These are phyloP conservation scores for Hoplias malabaricus DNA, from an alignment of 2,113 vertebrate genomes.

Conservation along the genomic window DNA sequence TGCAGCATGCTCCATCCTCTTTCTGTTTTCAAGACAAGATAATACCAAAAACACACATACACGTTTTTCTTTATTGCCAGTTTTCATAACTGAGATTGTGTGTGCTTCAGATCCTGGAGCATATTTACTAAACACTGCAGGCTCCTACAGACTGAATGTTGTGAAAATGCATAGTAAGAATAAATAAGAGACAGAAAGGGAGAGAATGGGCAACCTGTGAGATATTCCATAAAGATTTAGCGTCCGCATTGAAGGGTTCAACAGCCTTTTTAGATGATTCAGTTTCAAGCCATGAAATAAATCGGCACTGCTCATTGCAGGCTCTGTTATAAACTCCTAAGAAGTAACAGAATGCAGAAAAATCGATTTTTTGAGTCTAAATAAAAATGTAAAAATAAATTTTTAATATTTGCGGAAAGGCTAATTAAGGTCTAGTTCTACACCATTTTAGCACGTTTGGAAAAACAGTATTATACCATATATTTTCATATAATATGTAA, in stretches of 20 bases:
- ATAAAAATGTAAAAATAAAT: no score
- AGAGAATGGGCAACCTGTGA: conserved; percentile 7
- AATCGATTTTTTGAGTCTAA: neutral
- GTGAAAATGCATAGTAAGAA: no score
- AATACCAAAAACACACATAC: neutral
- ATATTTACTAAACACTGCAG: no score
- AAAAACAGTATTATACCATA: neutral
- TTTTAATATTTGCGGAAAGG: no score
- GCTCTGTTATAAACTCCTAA: conserved; percentile 59
- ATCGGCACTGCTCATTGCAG: conserved; percentile 15
- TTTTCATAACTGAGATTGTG: no score
- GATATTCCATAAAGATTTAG: neutral
- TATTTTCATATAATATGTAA: neutral
- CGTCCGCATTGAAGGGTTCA: conserved; percentile 58
- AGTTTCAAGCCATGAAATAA: conserved; percentile 30
- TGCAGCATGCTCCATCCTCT: conserved; percentile 15
- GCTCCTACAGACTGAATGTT: no score
- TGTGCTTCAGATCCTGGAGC: no score
- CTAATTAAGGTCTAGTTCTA: no score
- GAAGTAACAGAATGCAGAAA: neutral
- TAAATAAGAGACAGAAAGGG: neutral
- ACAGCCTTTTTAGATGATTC: conserved; percentile 28
- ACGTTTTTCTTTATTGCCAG: no score
- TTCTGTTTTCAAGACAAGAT: conserved; percentile 5
- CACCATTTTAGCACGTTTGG: no score